Conservation (phyloP, 1,140 invertebrate genomes). For the Drosophila subobscura region DNA sequence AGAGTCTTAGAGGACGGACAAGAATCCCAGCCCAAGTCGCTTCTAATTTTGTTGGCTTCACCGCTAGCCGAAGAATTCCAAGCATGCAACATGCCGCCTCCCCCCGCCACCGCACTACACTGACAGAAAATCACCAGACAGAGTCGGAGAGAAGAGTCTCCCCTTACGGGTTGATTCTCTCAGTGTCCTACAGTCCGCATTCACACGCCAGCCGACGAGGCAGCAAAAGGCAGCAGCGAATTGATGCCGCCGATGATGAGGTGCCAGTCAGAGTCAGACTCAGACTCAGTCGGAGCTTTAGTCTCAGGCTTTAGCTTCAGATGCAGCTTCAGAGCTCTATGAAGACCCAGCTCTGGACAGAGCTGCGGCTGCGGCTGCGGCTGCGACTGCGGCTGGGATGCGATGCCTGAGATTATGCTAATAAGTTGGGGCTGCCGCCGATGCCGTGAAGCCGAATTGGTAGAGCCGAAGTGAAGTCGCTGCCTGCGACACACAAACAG, state of each 20-base stretch:
- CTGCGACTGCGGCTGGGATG: conserved; percentile 12
- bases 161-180: conserved; percentile 15
- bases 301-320: conserved; percentile 7
- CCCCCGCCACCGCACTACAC: not conserved
- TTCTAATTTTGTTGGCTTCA: conserved; percentile 56
- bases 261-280: conserved; percentile 42
- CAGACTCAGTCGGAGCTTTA: not conserved
- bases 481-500: conserved; percentile 59
- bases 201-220: conserved; percentile 72
- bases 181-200: conserved; percentile 38
- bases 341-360: conserved; percentile 51
- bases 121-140: not conserved
- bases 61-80: conserved; percentile 45
- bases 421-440: conserved; percentile 62
- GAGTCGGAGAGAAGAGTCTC: not conserved
- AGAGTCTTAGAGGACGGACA: conserved; percentile 2
- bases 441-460: conserved; percentile 60
- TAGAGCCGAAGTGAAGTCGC: conserved; percentile 53
- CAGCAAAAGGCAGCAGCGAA: conserved; percentile 54
- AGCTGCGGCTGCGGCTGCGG: conserved; percentile 25
- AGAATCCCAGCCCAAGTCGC: conserved; percentile 24
- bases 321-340: not conserved
- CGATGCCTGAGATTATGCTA: conserved; percentile 73
- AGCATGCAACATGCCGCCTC: conserved; percentile 43
- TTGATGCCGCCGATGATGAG: conserved; percentile 77